Base-by-base conservation (phyloP, 2,888 invertebrate species). In the Lysandra coridon region DNA sequence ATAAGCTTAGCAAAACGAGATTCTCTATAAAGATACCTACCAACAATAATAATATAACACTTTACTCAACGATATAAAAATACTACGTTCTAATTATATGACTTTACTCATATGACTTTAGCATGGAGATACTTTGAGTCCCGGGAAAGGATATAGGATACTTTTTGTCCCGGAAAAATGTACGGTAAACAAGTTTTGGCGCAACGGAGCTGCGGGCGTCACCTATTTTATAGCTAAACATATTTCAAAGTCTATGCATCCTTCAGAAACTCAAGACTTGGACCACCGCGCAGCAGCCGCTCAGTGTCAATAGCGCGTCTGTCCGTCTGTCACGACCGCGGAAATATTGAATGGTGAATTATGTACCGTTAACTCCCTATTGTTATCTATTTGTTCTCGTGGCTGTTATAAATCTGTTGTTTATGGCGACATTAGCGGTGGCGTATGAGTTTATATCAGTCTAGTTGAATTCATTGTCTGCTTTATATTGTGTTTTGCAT, bases 321-420 rank as follows among this genome's bases (percentile, higher is more conserved):
- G 82, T 81, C 81, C 80, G 83, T 83, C 81, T 81, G 82, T 83
- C 83, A 82, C 82, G 81, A 82, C 74, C 79, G 80, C 81, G 80
- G 82, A 82, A 82, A 81, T 78, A 76, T 76, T 75, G 75, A 79
- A 79, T 74, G 76, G 79, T 82, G 82, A 79, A 81, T 81, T 82
- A 81, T 80, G 74, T 77, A 80, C 82, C 82, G 82, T 83, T 82
- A 83, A 64, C 77, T 37, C 79, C 79, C 80, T 76, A 64, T 53
- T 80, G 78, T 80, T 80, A 78, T 75, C 81, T 80, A 78, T 79
- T 79, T 78, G 80, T 78, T 79, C 79, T 49, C 79, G 53, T 79
- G 78, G 10, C 80, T 78, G 74, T 79, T 74, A 74, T 75, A 64
- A 75, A 79, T 79, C 79, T 75, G 44, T 74, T 17, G 62, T 79